These are phyloP conservation scores for Acronicta psi DNA, from an alignment of 2,888 invertebrate genomes.

Conservation along the genomic window DNA sequence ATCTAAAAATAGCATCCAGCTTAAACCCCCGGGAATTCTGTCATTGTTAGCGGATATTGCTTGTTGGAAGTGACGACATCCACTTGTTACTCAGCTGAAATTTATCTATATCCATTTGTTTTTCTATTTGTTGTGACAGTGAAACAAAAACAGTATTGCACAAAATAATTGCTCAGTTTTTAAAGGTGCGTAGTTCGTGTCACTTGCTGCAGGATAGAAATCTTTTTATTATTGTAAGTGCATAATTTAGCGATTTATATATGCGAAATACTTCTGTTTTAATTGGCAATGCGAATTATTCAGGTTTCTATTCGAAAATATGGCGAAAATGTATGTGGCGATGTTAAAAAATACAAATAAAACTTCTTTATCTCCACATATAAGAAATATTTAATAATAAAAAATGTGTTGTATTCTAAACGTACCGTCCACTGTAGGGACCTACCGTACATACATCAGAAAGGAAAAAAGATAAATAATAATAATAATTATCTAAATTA, in stretches of 20 bases:
- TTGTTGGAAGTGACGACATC: background rate
- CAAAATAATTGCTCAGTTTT: no score
- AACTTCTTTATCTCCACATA: conserved; percentile 74
- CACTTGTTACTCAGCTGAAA: background rate
- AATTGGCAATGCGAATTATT: no score
- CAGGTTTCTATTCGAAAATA: background rate
- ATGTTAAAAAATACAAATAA: conserved; percentile 50
- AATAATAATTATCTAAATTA: conserved; percentile 47
- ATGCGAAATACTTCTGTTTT: no score
- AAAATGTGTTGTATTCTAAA: conserved; percentile 81
- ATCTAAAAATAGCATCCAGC: conserved; percentile 4
- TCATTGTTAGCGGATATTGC: background rate
- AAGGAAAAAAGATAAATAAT: conserved; percentile 60
- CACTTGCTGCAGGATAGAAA: no score
- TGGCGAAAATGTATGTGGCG: background rate
- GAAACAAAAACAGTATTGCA: no score
- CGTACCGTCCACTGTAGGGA: conserved; percentile 59
- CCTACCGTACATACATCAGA: conserved; percentile 62
- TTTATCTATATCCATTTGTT: no score
- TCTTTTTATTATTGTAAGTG: no score
- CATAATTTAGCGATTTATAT: no score
- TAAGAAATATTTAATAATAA: conserved; percentile 87
- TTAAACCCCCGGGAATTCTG: background rate
- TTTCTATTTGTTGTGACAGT: no score
- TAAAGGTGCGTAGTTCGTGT: no score